Evolutionary conservation across 2,113 vertebrate genomes (phyloP).

Genomic region (Pseudolaguvia tuberculata): DNA sequence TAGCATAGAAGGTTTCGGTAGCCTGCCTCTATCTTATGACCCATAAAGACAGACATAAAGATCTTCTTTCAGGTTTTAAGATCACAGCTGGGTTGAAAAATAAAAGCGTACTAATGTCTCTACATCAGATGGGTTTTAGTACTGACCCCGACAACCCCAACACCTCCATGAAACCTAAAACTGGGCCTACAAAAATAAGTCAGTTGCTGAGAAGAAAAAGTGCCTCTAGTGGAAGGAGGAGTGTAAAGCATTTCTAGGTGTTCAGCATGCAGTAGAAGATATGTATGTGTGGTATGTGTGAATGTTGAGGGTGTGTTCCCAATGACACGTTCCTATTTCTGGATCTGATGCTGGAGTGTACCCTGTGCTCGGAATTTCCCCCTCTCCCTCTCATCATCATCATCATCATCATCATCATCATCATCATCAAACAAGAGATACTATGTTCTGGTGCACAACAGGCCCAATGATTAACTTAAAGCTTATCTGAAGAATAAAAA

Average conservation of each 20-base stretch:
- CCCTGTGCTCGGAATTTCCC: constrained; percentile 57
- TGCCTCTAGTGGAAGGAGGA: neutral
- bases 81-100: neutral
- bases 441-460: constrained; percentile 57
- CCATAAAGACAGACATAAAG: constrained; percentile 21
- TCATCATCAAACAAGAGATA: constrained; percentile 49
- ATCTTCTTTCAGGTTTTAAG: constrained; percentile 4
- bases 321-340: constrained; percentile 29
- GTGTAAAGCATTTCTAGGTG: neutral
- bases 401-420: too few relatives aligned
- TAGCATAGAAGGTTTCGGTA: constrained; percentile 5
- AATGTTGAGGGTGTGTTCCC: constrained; percentile 12
- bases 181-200: neutral
- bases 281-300: constrained; percentile 1
- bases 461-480: constrained; percentile 49
- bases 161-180: neutral
- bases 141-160: neutral
- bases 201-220: neutral
- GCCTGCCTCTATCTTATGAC: constrained; percentile 11
- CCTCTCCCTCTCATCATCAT: constrained; percentile 51
- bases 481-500: neutral
- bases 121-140: neutral
- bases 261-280: neutral
- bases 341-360: constrained; percentile 34
- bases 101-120: neutral